phyloP scores from a whole-genome alignment of 2,888 invertebrate species.

The Metalampra italica region DNA sequence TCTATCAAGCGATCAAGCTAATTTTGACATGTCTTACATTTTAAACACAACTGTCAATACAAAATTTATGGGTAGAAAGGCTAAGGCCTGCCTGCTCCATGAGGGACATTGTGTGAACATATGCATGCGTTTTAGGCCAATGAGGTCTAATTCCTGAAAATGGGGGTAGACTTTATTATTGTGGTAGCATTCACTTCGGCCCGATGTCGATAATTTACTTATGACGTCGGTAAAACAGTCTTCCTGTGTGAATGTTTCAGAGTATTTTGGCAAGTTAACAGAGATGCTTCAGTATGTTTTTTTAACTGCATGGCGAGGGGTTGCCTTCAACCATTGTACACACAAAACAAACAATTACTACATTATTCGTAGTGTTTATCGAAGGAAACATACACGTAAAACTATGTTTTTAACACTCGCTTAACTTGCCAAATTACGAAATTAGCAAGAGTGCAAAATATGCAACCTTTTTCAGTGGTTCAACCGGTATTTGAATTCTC shows the following conservation, averaged over 20 bases:
- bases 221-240: not conserved
- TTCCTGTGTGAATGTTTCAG: conserved; percentile 1
- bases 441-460: not conserved
- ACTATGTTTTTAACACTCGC: not conserved
- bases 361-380: too few relatives aligned
- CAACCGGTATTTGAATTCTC: not conserved
- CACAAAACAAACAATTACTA: too few relatives aligned
- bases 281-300: too few relatives aligned
- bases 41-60: not conserved
- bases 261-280: not conserved
- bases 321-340: too few relatives aligned
- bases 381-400: not conserved
- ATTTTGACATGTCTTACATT: too few relatives aligned
- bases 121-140: too few relatives aligned
- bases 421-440: not conserved
- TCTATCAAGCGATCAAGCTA: too few relatives aligned
- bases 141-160: too few relatives aligned
- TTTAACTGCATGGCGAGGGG: too few relatives aligned
- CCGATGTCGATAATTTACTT: not conserved
- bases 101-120: too few relatives aligned
- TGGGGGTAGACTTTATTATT: conserved; percentile 19
- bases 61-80: too few relatives aligned
- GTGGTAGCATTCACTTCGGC: conserved; percentile 17
- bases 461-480: not conserved
- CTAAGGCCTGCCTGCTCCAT: too few relatives aligned